Conservation (phyloP, 2,113 vertebrate genomes). For the Brachionichthys hirsutus region DNA sequence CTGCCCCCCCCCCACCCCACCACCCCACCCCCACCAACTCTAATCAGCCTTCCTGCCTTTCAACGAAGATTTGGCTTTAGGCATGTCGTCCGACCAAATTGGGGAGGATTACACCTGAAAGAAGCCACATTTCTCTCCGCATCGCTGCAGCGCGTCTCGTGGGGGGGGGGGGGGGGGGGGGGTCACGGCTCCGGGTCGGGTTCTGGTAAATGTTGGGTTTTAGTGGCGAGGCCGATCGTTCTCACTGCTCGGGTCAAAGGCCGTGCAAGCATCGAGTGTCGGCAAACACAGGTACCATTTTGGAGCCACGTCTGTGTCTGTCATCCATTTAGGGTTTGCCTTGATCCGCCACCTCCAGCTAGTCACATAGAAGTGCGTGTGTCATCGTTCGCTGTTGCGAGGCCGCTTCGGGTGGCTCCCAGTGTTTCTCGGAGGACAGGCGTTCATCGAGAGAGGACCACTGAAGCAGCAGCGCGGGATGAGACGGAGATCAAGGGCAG, state of each 20-base stretch:
- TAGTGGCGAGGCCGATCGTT: conserved; percentile 1
- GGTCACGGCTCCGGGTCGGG: neutral
- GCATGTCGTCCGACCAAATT: conserved; percentile 80
- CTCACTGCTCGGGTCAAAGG: conserved; percentile 26
- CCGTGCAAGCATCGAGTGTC: conserved; percentile 20
- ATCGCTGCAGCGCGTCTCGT: conserved; percentile 30
- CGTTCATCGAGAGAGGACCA: conserved; percentile 71
- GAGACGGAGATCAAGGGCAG: conserved; percentile 86
- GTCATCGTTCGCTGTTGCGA: too few species aligned
- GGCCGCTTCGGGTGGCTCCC: too few species aligned
- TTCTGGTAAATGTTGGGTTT: conserved; percentile 17
- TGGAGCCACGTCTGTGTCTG: neutral
- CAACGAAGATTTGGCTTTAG: conserved; percentile 85
- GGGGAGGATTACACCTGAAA: conserved; percentile 82
- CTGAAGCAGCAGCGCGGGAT: conserved; percentile 80
- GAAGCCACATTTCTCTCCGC: conserved; percentile 56
- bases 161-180: conserved; percentile 1
- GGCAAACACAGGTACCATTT: conserved; percentile 17
- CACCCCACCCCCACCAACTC: conserved; percentile 68
- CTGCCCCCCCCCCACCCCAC: conserved; percentile 75
- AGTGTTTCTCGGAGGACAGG: conserved; percentile 67
- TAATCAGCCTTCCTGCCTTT: conserved; percentile 86
- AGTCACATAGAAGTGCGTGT: too few species aligned
- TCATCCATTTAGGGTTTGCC: conserved; percentile 20
- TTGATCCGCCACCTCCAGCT: conserved; percentile 21